Evolutionary conservation across 1,140 invertebrate species (phyloP), one percentile per base, ranked within the genome.

Genomic region (Magallana ariakensis): DNA sequence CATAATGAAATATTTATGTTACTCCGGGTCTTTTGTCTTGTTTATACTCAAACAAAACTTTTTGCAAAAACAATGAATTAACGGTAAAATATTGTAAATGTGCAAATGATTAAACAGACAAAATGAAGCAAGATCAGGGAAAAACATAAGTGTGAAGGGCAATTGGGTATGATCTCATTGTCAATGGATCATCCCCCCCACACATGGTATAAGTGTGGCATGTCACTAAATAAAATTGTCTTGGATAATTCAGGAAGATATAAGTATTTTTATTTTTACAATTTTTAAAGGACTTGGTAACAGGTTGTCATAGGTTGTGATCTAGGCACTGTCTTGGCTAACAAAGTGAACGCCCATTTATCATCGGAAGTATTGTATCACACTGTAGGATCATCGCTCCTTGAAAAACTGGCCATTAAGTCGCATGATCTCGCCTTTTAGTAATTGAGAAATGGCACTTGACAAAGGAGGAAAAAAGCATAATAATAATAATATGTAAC

Each of bases 311-410:
- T 75, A 75, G 13, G 66, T 75, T 75, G 22, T 75, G 66, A 75
- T 75, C 19, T 75, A 7, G 19, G 66, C 33, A 75, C 62, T 75
- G 22, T 75, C 66, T 13, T 75, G 11, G 15, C 66, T 13, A 13
- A 75, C 22, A 75, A 19, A 26, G 66, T 75, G 66, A 75, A 75
- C 66, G 66, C 66, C 66, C 66, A 75, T 75, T 75, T 75, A 75
- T 75, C 66, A 75, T 75, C 66, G 66, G 66, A 75, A 75, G 66
- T 75, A 75, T 75, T 75, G 66, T 75, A 75, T 75, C 66, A 75
- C 66, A 75, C 33, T 75, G 22, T 26, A 26, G 66, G 66, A 75
- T 75, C 66, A 75, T 75, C 22, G 66, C 66, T 75, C 66, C 66
- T 75, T 75, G 58, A 60, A 60, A 75, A 75, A 46, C 66, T 75